Evolutionary conservation across 2,797 vertebrate species (phyloP), one percentile per base, ranked within the genome.

Genomic region (Cheirogaleus major): DNA sequence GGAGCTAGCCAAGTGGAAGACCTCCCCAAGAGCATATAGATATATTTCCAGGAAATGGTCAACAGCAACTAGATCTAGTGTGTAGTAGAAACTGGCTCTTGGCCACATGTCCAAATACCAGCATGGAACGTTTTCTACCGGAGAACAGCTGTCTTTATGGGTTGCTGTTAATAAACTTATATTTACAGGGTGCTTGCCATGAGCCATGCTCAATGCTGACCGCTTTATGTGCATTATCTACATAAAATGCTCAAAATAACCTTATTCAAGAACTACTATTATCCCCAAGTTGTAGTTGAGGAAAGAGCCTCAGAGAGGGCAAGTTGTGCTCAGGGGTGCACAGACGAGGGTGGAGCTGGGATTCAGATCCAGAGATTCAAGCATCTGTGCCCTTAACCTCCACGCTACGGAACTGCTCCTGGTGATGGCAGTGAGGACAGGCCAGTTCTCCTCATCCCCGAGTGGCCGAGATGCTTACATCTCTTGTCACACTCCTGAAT

Each of bases 401-500:
- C 50, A 1, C 7, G 8, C 72, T n/a, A 0, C 5, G 23, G 63
- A 65, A 8, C 25, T 67, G 14, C 57, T 65, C n/a, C 20, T 43
- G 72, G 30, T 18, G 67, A 50, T 2, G 83, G 12, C 65, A 27
- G 20, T 2, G 18, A 17, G 23, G 63, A 32, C 20, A 84, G 52
- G 22, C 4, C 13, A 18, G 52, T 23, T 13, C 8, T 20, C 61
- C 23, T 10, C 4, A 7, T 18, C 11, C 70, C 30, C 3, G 20
- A 30, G 59, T 0, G 20, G 72, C 78, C 41, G 11, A 41, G 97
- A 79, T 79, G 98, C 99, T 99, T 97, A 99, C 99, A 99, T 99
- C 99, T 99, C 98, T 99, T 99, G 98, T 99, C 99, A 0, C 99
- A 99, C 98, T 99, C 99, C 97, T 99, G 99, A 70, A 99, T 99